Base-by-base conservation (phyloP, 37 sponge, comb jelly and placozoan species). In the Oopsacas minuta region DNA sequence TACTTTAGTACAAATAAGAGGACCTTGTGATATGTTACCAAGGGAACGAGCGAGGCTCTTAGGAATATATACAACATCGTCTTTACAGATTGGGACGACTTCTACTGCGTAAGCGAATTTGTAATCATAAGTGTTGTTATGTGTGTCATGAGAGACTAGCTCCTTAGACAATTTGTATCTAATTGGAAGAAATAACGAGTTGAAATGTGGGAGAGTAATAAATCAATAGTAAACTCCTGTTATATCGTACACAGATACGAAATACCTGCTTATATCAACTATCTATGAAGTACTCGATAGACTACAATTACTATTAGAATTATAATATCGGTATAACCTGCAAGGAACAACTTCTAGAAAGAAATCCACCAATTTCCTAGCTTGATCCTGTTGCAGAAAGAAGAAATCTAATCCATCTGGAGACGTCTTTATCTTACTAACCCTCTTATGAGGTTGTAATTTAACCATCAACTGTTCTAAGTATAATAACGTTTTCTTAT, bases 401-500 rank as follows among this genome's bases (percentile, higher is more conserved):
- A 86, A 95, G 86, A 95, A 95, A 88, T 95, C 96, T 0, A 95
- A 17, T 61, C 96, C 96, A 39, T 91, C 91, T 36, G 37, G 25
- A 1, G 81, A 52, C 38, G 90, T 91, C 81, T 93, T 90, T 42
- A 97, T 86, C 25, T 83, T 39, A 37, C 91, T 82, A 7, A 94
- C 86, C 38, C 83, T 84, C 20, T n/a, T 37, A 86, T 97, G 99
- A 35, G 85, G 91, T 17, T 84, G 37, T 84, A 93, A 90, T 85
- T 93, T 93, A 81, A 97, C 82, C 7, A 97, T 88, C 46, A 93
- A 69, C 89, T 97, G 99, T 84, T 97, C 99, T 83, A 97, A 81
- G 81, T 93, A 97, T 39, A 97, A 81, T 61, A 97, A 87, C 30
- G 99, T 97, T 90, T 95, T 97, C 88, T 95, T 95, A 88, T 95